Percentiles rank a stretch among this genome's conserved stretches.
Evolutionary conservation across 2,888 invertebrate species (phyloP).

Genomic region (Drosophila pullipes): DNA sequence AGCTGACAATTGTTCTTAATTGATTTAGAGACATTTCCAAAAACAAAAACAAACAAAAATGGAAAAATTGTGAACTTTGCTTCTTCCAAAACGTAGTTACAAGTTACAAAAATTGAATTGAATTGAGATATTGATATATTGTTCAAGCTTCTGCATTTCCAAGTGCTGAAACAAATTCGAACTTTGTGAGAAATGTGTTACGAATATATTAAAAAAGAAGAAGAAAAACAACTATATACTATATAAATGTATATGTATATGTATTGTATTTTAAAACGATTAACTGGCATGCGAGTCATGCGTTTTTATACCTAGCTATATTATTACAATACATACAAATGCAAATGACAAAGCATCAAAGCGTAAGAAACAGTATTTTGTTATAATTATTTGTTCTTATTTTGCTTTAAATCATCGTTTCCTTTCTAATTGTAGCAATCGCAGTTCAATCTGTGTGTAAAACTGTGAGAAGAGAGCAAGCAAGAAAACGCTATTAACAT

Average conservation of each 20-base stretch:
- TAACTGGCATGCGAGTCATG: conserved; percentile 52
- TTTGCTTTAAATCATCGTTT: conserved; percentile 66
- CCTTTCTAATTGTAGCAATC: conserved; percentile 63
- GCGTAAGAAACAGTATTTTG: conserved; percentile 76
- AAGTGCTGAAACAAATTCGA: conserved; percentile 34
- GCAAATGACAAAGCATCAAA: conserved; percentile 75
- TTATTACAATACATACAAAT: conserved; percentile 53
- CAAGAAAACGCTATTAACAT: conserved; percentile 71
- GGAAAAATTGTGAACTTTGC: conserved; percentile 43
- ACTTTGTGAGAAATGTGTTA: conserved; percentile 38
- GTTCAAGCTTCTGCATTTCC: conserved; percentile 57
- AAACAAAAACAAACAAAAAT: conserved; percentile 32
- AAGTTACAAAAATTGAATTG: conserved; percentile 37
- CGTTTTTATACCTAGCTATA: conserved; percentile 75
- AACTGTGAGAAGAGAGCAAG: conserved; percentile 23
- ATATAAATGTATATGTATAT: conserved; percentile 26
- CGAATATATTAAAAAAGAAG: conserved; percentile 23
- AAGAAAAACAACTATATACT: conserved; percentile 30
- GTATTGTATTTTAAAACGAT: conserved; percentile 61
- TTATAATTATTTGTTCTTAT: conserved; percentile 56
- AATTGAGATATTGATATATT: conserved; percentile 45
- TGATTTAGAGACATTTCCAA: conserved; percentile 55
- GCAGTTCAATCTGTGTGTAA: conserved; percentile 25
- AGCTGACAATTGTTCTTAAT: conserved; percentile 52
- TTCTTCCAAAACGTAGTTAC: conserved; percentile 70